Conservation (phyloP, 2,888 invertebrate species). For the Plebejus argus region DNA sequence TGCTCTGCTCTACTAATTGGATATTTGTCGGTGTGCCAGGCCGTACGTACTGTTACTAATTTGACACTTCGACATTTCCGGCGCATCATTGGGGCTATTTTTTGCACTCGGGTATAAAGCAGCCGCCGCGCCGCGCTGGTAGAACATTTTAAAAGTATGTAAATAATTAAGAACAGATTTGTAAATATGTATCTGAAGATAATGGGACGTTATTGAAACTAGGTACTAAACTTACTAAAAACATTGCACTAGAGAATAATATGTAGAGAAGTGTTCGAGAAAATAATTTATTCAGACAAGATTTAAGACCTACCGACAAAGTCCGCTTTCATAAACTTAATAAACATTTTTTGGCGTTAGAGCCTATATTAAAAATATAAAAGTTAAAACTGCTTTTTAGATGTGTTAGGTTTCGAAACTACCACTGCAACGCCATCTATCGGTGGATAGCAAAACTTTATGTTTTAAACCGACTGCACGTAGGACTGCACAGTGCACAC, state of each 20-base stretch:
- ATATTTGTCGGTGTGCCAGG: slow-evolving; percentile 44
- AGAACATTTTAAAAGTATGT: slow-evolving; percentile 27
- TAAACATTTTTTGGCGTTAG: no score
- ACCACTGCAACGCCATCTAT: background rate
- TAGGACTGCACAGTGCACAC: no score
- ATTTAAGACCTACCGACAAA: no score
- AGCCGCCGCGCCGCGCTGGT: slow-evolving; percentile 8
- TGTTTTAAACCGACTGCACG: background rate
- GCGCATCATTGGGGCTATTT: slow-evolving; percentile 40
- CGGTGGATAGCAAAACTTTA: background rate
- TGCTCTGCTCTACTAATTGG: slow-evolving; percentile 46
- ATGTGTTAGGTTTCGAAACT: background rate
- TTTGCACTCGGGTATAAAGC: slow-evolving; percentile 36
- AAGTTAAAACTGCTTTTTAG: background rate
- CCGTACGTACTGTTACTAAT: slow-evolving; percentile 50
- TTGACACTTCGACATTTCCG: slow-evolving; percentile 55
- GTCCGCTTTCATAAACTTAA: no score
- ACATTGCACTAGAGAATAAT: background rate
- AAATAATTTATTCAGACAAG: no score
- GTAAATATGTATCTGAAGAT: background rate
- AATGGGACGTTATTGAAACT: background rate
- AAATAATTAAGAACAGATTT: slow-evolving; percentile 9
- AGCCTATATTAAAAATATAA: background rate
- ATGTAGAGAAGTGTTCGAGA: no score
- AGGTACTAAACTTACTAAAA: background rate